Base-by-base conservation (phyloP, 23 tunicate species). In the Ciona savignyi region DNA sequence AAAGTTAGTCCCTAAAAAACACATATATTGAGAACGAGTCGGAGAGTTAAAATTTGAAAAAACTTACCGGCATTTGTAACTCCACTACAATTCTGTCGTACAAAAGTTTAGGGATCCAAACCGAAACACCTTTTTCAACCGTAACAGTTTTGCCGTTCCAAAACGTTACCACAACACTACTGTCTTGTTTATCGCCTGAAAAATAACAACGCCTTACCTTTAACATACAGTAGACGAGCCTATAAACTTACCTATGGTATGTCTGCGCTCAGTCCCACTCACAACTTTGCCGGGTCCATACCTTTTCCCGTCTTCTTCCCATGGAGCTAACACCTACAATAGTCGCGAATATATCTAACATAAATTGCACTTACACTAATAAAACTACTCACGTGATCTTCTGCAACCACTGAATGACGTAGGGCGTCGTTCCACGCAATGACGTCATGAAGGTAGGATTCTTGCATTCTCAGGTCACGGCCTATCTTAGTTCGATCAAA, bases 21-120 rank as follows among this genome's bases (percentile, higher is more conserved):
- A 63, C 15, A 9, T 9, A 63, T 25, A 63, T 63, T 63, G 67
- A 63, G 15, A 11, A 11, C 19, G 19, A 15, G 15, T 49, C 61
- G 15, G 20, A 49, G 20, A 49, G 20, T 20, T 49, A 11, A 11
- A 49, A 49, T 11, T 11, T 20, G 15, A n/a, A 11, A 11, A 11
- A 11, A 11, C 61, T 49, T 51, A 85, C 97, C 67, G 97, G 97
- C 97, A 91, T 91, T 71, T 91, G 91, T 68, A 95, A 75, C 68
- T 95, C 99, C 22, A 85, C 68, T 1, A 95, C 96, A 11, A 95
- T 81, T 76, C 99, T 81, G 64, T 95, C 99, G 68, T 88, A 89
- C 67, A 95, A 51, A 2, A 77, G 67, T 30, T 66, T 74, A 33
- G 99, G 99, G 35, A 95, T 88, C 99, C 99, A 95, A 21, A 90